Base-by-base conservation (phyloP, 2,797 vertebrate genomes). In the Acanthiza pusilla region DNA sequence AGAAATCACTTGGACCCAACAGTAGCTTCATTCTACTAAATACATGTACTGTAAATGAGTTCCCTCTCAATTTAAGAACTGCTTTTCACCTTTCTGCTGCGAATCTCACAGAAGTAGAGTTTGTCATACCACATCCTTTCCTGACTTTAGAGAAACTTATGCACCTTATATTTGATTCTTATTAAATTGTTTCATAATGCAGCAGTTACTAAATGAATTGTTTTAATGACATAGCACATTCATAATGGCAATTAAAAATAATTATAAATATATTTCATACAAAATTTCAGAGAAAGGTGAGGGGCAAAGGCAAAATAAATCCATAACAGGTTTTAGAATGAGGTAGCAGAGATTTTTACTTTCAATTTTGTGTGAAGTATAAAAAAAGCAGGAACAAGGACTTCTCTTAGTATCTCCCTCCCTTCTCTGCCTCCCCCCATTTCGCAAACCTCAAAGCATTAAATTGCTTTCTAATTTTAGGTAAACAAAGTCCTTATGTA, bases 401-500 rank as follows among this genome's bases (percentile, higher is more conserved):
- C 8, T 88, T 71, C 32, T 40, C 22, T 32, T 50, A 63, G 42
- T 6, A 34, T 60, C 21, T 84, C 30, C 2, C 7, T 85, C 34
- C 8, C 16, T 82, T 75, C 13, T 42, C 26, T 57, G 4, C 20
- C 32, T 67, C 5, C 18, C 2, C 2, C 11, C 0, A 16, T 0
- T 71, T 74, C 2, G 5, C 50, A 83, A 25, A 29, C 36, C 48
- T 53, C n/a, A 65, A 80, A 42, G 38, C 11, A 57, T 50, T 70
- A 61, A 79, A 73, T 15, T 71, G 19, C 19, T 80, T 58, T 83
- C 32, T 45, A 47, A 32, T 75, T 91, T 50, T 63, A 19, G 22
- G 18, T 74, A 57, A 77, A 45, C 4, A 32, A 58, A 53, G 12
- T 70, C 47, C 19, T 40, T 47, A 54, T 48, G 6, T 34, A n/a